Conservation (phyloP, 1,140 invertebrate species). For the Drosophila burlai region DNA sequence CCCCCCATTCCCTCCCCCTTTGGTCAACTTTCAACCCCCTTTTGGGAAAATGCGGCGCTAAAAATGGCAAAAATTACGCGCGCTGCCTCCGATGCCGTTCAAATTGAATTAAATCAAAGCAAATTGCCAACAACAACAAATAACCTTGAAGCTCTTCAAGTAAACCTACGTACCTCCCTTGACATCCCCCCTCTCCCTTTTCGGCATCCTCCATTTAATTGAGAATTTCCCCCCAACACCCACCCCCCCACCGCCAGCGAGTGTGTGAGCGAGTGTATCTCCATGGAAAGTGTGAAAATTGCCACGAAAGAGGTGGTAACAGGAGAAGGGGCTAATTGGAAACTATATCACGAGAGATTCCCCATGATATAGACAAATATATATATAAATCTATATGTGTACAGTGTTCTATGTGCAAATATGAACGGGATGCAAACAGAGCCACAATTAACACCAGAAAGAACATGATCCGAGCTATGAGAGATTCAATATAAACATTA, state of each 20-base stretch:
- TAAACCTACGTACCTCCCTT: neutral
- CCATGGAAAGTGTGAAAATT: slow-evolving; percentile 32
- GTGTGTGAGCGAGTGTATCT: neutral
- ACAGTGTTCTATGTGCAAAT: slow-evolving; percentile 1
- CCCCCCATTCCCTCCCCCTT: too few species aligned
- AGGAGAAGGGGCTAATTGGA: slow-evolving; percentile 18
- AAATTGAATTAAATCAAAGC: slow-evolving; percentile 83
- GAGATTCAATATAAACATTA: neutral
- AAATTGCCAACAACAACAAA: slow-evolving; percentile 70
- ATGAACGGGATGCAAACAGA: slow-evolving; percentile 12
- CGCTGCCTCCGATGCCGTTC: slow-evolving; percentile 46
- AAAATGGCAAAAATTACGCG: slow-evolving; percentile 39
- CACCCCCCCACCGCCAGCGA: neutral
- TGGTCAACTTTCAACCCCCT: slow-evolving; percentile 13
- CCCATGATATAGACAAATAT: slow-evolving; percentile 10
- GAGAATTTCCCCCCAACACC: slow-evolving; percentile 3
- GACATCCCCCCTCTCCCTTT: neutral
- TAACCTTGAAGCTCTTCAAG: slow-evolving; percentile 54
- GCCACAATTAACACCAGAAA: slow-evolving; percentile 14
- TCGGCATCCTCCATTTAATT: slow-evolving; percentile 24
- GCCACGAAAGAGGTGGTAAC: slow-evolving; percentile 14
- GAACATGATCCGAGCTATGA: neutral
- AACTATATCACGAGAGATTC: slow-evolving; percentile 25
- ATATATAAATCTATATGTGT: neutral
- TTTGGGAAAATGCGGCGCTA: slow-evolving; percentile 27